Percentiles rank a stretch among this genome's conserved stretches.
These are phyloP conservation scores for Neria commutata DNA, from an alignment of 2,888 invertebrate genomes.

Conservation along the genomic window DNA sequence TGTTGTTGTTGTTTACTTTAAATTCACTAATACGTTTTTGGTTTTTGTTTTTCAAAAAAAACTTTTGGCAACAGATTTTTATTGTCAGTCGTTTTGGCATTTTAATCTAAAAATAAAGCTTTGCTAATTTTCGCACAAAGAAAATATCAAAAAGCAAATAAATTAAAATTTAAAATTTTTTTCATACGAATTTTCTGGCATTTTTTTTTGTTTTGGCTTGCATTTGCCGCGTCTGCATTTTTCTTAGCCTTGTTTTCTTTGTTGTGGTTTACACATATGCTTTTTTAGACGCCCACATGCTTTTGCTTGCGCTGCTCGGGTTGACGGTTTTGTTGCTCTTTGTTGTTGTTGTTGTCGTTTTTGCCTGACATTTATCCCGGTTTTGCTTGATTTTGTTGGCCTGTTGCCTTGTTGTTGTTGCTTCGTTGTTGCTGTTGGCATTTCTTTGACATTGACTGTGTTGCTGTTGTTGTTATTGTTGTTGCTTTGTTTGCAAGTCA, in stretches of 20 bases:
- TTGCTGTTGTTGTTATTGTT: not conserved
- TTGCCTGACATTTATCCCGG: not conserved
- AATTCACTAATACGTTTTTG: not conserved
- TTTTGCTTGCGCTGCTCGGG: not conserved
- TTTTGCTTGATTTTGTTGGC: not conserved
- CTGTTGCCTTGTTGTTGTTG: too few relatives aligned
- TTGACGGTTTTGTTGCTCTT: too few relatives aligned
- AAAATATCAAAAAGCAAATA: too few relatives aligned
- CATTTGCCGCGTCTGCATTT: not conserved
- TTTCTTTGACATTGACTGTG: slow-evolving; percentile 26
- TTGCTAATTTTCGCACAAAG: too few relatives aligned
- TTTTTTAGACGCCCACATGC: not conserved
- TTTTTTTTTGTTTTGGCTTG: not conserved
- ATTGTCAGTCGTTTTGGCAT: too few relatives aligned
- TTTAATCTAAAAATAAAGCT: too few relatives aligned
- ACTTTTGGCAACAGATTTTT: not conserved
- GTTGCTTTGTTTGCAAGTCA: not conserved
- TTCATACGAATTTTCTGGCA: not conserved
- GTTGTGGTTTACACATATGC: not conserved
- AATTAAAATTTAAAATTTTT: not conserved
- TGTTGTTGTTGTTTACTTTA: not conserved
- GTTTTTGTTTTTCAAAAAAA: not conserved
- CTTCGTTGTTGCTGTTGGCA: slow-evolving; percentile 11
- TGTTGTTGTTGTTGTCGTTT: not conserved
- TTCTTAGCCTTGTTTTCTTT: not conserved